Conservation (phyloP, 2,888 invertebrate genomes). For the Heliconius charithonia region DNA sequence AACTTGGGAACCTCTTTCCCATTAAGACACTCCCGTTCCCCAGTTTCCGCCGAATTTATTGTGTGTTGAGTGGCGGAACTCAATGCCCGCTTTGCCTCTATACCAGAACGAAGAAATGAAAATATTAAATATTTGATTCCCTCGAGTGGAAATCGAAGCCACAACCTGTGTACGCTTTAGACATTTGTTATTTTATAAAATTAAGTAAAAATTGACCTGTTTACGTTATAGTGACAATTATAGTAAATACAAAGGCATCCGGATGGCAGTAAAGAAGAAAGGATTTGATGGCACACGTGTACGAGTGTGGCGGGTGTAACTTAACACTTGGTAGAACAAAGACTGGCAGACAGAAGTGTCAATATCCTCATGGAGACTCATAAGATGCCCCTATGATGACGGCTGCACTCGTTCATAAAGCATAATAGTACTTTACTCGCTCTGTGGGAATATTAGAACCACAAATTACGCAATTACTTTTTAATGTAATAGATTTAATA, state of each 20-base stretch:
- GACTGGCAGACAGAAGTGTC: conserved; percentile 76
- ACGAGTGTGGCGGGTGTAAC: conserved; percentile 64
- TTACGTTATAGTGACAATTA: conserved; percentile 30
- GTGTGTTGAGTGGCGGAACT: too few species aligned
- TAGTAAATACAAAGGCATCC: conserved; percentile 41
- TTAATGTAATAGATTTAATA: background rate
- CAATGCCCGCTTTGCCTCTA: too few species aligned
- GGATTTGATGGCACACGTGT: conserved; percentile 65
- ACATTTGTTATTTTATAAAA: conserved; percentile 3
- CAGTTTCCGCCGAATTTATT: too few species aligned
- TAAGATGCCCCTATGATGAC: conserved; percentile 79
- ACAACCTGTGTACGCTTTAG: too few species aligned
- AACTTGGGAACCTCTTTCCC: too few species aligned
- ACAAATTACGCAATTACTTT: conserved; percentile 19
- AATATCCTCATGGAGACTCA: conserved; percentile 73
- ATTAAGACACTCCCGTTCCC: too few species aligned
- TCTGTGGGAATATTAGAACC: conserved; percentile 64
- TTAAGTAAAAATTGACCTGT: conserved; percentile 33
- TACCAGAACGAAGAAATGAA: too few species aligned
- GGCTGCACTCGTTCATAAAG: conserved; percentile 68
- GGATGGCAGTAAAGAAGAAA: conserved; percentile 45
- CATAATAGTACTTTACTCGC: conserved; percentile 69
- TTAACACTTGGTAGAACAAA: conserved; percentile 76
- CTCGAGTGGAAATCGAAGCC: too few species aligned
- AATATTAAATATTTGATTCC: too few species aligned